A percentile compares a stretch with the other conserved stretches of the same genome.
phyloP scores from a whole-genome alignment of 2,113 vertebrate genomes.

The Vulpes ferrilata region DNA sequence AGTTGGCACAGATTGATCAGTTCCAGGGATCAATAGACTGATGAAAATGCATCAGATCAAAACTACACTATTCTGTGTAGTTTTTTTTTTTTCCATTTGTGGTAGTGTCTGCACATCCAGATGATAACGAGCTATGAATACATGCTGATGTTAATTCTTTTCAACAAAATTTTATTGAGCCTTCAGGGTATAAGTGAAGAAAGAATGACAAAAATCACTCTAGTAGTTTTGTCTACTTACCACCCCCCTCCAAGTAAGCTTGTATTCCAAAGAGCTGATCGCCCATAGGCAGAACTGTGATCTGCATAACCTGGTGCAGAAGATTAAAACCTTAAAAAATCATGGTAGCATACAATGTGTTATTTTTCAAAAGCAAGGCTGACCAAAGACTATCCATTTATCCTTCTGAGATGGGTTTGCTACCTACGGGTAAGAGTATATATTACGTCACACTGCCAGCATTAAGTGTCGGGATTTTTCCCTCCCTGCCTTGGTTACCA shows the following conservation, averaged over 20 bases:
- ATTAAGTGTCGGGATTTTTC: not conserved
- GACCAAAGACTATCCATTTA: not conserved
- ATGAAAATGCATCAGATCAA: not conserved
- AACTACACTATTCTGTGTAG: not conserved
- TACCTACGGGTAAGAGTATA: not conserved
- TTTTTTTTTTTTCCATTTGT: not conserved
- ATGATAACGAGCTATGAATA: not conserved
- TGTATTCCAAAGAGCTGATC: not conserved
- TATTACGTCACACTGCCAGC: not conserved
- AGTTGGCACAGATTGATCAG: not conserved
- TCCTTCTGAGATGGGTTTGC: not conserved
- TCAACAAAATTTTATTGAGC: not conserved
- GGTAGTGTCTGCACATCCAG: not conserved
- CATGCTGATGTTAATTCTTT: not conserved
- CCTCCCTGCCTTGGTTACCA: not conserved
- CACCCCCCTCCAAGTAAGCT: not conserved
- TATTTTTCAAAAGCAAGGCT: constrained; percentile 13
- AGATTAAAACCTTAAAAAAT: not conserved
- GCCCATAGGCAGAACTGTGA: not conserved
- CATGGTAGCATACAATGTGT: not conserved
- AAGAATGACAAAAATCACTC: not conserved
- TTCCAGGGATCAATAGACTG: not conserved
- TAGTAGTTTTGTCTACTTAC: not conserved
- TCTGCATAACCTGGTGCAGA: not conserved
- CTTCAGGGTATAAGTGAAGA: not conserved